Evolutionary conservation across 2,888 invertebrate species (phyloP).

Genomic region (Baronia brevicornis): DNA sequence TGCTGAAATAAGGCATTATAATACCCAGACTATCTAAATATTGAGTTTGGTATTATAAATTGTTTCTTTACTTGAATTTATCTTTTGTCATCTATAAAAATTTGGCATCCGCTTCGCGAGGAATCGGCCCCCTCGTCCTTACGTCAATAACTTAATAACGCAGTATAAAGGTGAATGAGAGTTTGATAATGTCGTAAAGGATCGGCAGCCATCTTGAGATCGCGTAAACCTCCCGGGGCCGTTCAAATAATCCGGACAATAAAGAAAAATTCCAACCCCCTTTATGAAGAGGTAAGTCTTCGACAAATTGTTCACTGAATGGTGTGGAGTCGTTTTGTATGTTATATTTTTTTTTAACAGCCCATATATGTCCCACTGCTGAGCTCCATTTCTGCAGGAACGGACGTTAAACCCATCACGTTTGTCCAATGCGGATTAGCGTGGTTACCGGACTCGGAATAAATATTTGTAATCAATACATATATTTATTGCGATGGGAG

Average conservation of each 20-base stretch:
- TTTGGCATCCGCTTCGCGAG: conserved; percentile 7
- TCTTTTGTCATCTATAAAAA: conserved; percentile 8
- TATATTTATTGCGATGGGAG: no score
- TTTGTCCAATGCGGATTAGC: no score
- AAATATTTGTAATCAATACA: no score
- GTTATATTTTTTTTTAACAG: conserved; percentile 2
- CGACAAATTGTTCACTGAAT: conserved; percentile 55
- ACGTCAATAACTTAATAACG: conserved; percentile 66
- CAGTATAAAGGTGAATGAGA: conserved; percentile 58
- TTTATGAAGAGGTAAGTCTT: conserved; percentile 76
- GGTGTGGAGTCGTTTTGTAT: conserved; percentile 32
- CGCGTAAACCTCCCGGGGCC: conserved; percentile 66
- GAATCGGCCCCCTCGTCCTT: conserved; percentile 5
- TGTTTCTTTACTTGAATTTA: no score
- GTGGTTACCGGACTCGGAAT: no score
- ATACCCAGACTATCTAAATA: no score
- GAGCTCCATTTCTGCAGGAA: no score
- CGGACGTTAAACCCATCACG: no score
- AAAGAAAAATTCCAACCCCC: conserved; percentile 74
- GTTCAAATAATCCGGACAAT: conserved; percentile 72
- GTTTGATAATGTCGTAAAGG: conserved; percentile 68
- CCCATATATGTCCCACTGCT: no score
- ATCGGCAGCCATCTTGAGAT: conserved; percentile 65
- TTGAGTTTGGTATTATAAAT: no score
- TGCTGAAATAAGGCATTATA: no score